Percentiles rank a stretch among this genome's conserved stretches.
Evolutionary conservation across 2,888 invertebrate genomes (phyloP).

Genomic region (Rotaria magnacalcarata): DNA sequence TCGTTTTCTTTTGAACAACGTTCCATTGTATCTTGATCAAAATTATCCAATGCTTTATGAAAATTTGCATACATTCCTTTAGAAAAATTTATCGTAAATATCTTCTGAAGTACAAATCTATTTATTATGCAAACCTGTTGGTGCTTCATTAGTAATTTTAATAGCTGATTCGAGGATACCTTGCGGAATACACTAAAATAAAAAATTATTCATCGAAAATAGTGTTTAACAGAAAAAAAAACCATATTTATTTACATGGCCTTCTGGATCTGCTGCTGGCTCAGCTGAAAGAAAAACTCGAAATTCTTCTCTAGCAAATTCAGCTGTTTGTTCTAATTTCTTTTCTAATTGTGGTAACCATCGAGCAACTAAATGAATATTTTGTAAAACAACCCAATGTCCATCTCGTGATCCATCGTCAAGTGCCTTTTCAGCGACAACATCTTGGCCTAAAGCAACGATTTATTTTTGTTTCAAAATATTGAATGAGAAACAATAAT

Average conservation of each 20-base stretch:
- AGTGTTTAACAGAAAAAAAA: no score
- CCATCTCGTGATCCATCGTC: conserved; percentile 77
- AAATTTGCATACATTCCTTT: conserved; percentile 79
- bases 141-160: conserved; percentile 94
- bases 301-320: conserved; percentile 74
- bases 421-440: conserved; percentile 87
- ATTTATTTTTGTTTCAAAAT: no score
- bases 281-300: conserved; percentile 89
- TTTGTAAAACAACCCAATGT: conserved; percentile 91
- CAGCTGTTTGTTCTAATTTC: conserved; percentile 77
- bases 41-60: conserved; percentile 88
- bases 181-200: conserved; percentile 68
- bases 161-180: conserved; percentile 90
- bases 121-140: conserved; percentile 67
- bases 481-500: neutral
- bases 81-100: neutral
- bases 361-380: conserved; percentile 87
- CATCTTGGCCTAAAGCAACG: conserved; percentile 69
- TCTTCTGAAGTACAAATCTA: neutral
- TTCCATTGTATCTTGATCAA: conserved; percentile 86
- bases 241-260: conserved; percentile 69
- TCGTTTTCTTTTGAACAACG: conserved; percentile 92
- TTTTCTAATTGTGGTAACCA: conserved; percentile 87
- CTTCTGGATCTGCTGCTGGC: conserved; percentile 77
- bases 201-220: neutral